These are phyloP conservation scores for Monoplex corrugatus DNA, from an alignment of 2,888 invertebrate genomes.

Conservation along the genomic window DNA sequence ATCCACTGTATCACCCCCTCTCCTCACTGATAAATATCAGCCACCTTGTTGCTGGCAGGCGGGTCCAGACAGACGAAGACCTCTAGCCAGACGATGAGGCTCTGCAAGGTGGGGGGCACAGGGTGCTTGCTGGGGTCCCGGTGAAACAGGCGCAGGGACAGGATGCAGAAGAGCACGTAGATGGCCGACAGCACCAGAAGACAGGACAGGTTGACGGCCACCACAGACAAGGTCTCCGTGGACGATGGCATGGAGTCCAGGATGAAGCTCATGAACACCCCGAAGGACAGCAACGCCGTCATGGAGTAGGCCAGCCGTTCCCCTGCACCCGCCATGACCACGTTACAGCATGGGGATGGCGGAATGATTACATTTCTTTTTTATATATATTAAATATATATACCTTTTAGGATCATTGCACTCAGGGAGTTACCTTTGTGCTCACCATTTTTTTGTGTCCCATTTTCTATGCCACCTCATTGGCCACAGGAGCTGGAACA, in stretches of 20 bases:
- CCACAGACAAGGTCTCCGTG: slow-evolving; percentile 39
- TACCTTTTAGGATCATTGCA: too few species aligned
- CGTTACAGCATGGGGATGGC: too few species aligned
- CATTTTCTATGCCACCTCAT: too few species aligned
- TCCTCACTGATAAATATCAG: neutral
- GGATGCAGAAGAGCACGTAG: slow-evolving; percentile 46
- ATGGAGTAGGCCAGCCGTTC: slow-evolving; percentile 46
- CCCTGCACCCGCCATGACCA: neutral
- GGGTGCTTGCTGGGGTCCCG: slow-evolving; percentile 42
- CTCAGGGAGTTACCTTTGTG: too few species aligned
- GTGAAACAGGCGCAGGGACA: slow-evolving; percentile 47
- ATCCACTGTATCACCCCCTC: neutral
- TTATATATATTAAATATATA: too few species aligned
- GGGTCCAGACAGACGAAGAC: slow-evolving; percentile 38
- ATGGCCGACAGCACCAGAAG: slow-evolving; percentile 45
- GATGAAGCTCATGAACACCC: slow-evolving; percentile 51
- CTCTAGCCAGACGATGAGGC: slow-evolving; percentile 44
- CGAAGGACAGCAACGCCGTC: slow-evolving; percentile 46
- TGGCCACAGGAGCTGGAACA: too few species aligned
- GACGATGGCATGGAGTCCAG: slow-evolving; percentile 48
- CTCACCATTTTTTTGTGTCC: too few species aligned
- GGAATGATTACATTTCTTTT: too few species aligned
- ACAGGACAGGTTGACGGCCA: slow-evolving; percentile 42
- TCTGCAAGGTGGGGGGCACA: slow-evolving; percentile 26
- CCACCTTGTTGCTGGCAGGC: slow-evolving; percentile 21